A percentile compares a stretch with the other conserved stretches of the same genome.
These are phyloP conservation scores for Pardalotus punctatus DNA, from an alignment of 2,113 vertebrate genomes.

Conservation along the genomic window DNA sequence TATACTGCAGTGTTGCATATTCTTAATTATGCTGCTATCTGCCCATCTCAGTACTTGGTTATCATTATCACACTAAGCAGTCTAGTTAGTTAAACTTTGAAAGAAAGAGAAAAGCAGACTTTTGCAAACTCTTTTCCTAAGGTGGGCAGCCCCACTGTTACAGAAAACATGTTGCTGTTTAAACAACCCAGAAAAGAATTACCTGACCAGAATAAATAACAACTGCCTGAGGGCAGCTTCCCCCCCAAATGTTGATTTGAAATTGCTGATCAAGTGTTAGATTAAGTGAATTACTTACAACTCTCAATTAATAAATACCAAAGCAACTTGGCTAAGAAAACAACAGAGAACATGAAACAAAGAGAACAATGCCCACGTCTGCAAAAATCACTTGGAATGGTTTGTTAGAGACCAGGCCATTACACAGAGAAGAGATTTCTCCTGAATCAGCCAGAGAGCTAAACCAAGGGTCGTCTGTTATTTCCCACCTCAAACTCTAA, in stretches of 20 bases:
- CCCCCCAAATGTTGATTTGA: not conserved
- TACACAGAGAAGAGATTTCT: not conserved
- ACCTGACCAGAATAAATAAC: slow-evolving; percentile 59
- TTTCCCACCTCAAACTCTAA: slow-evolving; percentile 40
- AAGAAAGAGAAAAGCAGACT: not conserved
- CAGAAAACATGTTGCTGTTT: slow-evolving; percentile 20
- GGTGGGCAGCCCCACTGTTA: not conserved
- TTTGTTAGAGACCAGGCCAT: not conserved
- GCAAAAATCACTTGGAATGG: not conserved
- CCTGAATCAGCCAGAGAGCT: not conserved
- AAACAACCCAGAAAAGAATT: slow-evolving; percentile 35
- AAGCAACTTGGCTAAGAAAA: slow-evolving; percentile 23
- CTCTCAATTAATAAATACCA: slow-evolving; percentile 58
- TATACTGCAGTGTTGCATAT: not conserved
- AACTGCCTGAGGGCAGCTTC: slow-evolving; percentile 27
- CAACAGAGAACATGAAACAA: slow-evolving; percentile 18
- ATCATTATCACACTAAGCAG: not conserved
- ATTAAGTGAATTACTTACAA: slow-evolving; percentile 47
- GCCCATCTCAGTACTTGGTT: not conserved
- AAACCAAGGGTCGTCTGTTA: not conserved
- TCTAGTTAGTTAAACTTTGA: slow-evolving; percentile 6
- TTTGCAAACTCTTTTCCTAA: not conserved
- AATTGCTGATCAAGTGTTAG: slow-evolving; percentile 51
- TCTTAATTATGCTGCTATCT: slow-evolving; percentile 6
- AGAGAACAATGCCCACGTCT: not conserved